Percentiles rank a stretch among this genome's conserved stretches.
Conservation (phyloP, 2,113 vertebrate genomes). For the Phoenicopterus ruber region DNA sequence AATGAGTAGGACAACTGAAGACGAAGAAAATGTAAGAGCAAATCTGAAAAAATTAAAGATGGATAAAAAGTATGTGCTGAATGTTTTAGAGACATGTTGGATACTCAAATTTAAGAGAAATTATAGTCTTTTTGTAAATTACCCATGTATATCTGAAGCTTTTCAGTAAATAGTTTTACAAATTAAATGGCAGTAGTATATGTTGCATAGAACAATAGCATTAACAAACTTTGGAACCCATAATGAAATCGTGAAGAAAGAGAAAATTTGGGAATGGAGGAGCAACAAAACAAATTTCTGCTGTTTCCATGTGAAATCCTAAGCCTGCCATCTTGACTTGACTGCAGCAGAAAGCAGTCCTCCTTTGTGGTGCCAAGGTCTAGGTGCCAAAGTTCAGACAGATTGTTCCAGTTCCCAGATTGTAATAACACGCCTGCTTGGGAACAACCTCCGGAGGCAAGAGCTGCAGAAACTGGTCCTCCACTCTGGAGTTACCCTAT, state of each 20-base stretch:
- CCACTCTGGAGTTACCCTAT: neutral
- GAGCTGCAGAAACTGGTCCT: neutral
- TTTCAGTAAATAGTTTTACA: neutral
- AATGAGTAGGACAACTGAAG: neutral
- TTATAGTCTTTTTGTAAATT: neutral
- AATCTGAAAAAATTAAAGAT: neutral
- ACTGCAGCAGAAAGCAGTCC: neutral
- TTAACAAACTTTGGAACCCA: neutral
- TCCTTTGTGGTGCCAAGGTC: neutral
- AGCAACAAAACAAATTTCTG: neutral
- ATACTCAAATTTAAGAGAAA: neutral
- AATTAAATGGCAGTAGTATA: neutral
- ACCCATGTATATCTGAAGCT: neutral
- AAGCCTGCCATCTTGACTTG: neutral
- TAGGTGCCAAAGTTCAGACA: neutral
- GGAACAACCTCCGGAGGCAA: neutral
- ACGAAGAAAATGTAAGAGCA: neutral
- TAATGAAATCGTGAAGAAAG: neutral
- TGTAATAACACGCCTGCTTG: neutral
- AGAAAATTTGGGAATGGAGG: neutral
- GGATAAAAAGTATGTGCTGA: neutral
- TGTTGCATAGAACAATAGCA: neutral
- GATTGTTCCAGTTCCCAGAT: too few relatives aligned
- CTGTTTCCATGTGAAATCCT: neutral
- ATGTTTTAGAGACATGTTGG: neutral